A percentile compares a stretch with the other conserved stretches of the same genome.
phyloP scores from a whole-genome alignment of 2,113 vertebrate species.

The Carlito syrichta region DNA sequence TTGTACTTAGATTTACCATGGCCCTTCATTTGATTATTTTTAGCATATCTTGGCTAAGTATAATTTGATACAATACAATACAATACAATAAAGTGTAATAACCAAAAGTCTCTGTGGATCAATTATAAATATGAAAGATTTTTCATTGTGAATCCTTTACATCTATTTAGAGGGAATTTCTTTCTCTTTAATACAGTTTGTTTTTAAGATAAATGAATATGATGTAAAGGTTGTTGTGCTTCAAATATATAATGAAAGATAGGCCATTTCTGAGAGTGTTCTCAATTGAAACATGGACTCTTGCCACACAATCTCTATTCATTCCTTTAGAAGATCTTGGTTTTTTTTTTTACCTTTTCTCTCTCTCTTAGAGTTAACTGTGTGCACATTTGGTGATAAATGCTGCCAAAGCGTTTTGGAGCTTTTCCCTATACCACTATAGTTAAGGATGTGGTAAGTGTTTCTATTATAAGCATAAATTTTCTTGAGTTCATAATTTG shows the following conservation, averaged over 20 bases:
- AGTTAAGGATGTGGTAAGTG: conserved; percentile 7
- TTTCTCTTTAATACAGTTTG: not conserved
- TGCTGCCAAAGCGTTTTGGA: not conserved
- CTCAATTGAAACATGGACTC: not conserved
- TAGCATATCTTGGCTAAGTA: not conserved
- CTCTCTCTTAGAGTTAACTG: not conserved
- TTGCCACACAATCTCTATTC: not conserved
- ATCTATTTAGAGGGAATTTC: not conserved
- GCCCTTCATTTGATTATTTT: not conserved
- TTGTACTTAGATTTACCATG: not conserved
- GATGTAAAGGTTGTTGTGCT: not conserved
- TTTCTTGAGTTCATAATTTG: not conserved
- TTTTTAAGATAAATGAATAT: not conserved
- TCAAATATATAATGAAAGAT: not conserved
- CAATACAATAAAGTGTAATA: not conserved
- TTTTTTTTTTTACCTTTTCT: not conserved
- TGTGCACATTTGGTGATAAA: not conserved
- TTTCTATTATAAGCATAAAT: not conserved
- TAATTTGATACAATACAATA: not conserved
- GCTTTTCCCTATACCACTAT: not conserved
- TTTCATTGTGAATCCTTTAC: not conserved
- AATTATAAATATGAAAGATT: not conserved
- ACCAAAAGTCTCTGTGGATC: not conserved
- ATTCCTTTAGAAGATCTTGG: not conserved
- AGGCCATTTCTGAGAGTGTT: not conserved